Percentiles rank a stretch among this genome's conserved stretches.
These are phyloP conservation scores for Verasper variegatus DNA, from an alignment of 2,113 vertebrate genomes.

Conservation along the genomic window DNA sequence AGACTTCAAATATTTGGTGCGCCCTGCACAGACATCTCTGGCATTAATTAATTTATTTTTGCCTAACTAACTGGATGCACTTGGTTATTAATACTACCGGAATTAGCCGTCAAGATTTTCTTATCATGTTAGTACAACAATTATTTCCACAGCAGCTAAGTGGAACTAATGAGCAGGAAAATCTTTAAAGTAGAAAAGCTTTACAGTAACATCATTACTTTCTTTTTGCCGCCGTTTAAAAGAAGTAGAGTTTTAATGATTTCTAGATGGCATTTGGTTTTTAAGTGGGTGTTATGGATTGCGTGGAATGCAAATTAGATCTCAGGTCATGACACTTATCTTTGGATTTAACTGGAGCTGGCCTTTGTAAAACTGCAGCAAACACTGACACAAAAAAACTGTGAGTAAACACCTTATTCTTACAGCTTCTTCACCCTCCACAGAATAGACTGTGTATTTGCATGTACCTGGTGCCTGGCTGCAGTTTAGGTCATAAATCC, in stretches of 20 bases:
- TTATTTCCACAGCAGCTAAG: slow-evolving; percentile 35
- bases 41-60: neutral
- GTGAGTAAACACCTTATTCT: no score
- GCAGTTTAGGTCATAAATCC: no score
- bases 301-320: slow-evolving; percentile 11
- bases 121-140: slow-evolving; percentile 16
- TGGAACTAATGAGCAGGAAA: slow-evolving; percentile 42
- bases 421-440: no score
- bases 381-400: neutral
- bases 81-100: slow-evolving; percentile 17
- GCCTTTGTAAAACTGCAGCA: neutral
- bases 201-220: slow-evolving; percentile 34
- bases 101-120: slow-evolving; percentile 14
- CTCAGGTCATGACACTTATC: slow-evolving; percentile 5
- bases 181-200: no score
- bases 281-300: slow-evolving; percentile 31
- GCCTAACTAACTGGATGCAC: neutral
- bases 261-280: slow-evolving; percentile 32
- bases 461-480: no score
- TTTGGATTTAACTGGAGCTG: neutral
- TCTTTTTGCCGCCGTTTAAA: slow-evolving; percentile 9
- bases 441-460: neutral
- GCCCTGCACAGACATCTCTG: neutral
- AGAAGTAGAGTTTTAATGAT: slow-evolving; percentile 9
- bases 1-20: slow-evolving; percentile 41